phyloP scores from a whole-genome alignment of 2,888 invertebrate species.

The Drosophila setosimentum region DNA sequence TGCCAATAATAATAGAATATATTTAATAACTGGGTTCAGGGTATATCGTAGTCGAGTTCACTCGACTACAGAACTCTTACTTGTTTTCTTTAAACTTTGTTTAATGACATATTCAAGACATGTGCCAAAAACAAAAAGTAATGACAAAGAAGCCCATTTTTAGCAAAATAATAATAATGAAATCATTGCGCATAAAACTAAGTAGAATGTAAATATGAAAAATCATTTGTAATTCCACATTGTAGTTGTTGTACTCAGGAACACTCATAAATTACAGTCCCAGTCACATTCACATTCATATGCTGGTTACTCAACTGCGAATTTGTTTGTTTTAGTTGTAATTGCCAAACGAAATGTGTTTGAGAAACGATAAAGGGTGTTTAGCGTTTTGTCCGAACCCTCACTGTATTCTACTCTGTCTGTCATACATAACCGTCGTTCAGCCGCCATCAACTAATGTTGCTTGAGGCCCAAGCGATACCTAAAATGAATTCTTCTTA shows the following conservation, averaged over 20 bases:
- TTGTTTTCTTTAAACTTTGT: constrained; percentile 9
- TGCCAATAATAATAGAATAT: no score
- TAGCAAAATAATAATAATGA: background rate
- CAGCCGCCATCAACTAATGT: background rate
- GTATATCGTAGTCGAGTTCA: no score
- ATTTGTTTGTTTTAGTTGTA: constrained; percentile 26
- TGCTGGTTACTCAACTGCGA: constrained; percentile 41
- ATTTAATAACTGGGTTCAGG: no score
- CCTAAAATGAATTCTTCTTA: background rate
- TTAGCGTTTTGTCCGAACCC: constrained; percentile 3
- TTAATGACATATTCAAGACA: constrained; percentile 19
- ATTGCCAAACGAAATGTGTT: constrained; percentile 35
- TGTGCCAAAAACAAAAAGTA: constrained; percentile 36
- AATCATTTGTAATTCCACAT: constrained; percentile 13
- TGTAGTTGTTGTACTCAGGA: background rate
- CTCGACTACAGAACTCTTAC: no score
- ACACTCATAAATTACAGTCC: constrained; percentile 5
- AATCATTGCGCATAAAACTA: constrained; percentile 30
- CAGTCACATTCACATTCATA: constrained; percentile 6
- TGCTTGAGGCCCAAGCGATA: background rate
- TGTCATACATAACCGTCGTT: background rate
- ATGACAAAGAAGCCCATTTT: constrained; percentile 14
- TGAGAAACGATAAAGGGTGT: constrained; percentile 35
- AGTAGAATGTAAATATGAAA: constrained; percentile 15
- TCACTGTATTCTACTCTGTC: background rate